Evolutionary conservation across 64 coral and sea anemone species (phyloP).

Genomic region (Stichodactyla mertensii): DNA sequence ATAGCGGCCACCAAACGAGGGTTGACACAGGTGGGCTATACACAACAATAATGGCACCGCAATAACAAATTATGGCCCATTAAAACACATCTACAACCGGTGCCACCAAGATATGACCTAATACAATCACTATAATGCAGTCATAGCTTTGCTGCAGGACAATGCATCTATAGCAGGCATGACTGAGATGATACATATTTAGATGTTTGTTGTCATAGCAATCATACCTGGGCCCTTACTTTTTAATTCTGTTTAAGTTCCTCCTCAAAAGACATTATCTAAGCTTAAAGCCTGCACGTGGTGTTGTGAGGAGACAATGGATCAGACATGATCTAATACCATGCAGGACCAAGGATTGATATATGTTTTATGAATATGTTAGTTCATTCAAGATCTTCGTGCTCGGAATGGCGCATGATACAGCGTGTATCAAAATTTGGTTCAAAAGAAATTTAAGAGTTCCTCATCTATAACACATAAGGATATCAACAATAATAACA

Average conservation of each 20-base stretch:
- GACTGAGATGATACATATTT: background rate
- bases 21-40: background rate
- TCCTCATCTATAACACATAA: no score
- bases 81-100: background rate
- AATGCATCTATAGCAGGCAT: background rate
- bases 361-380: no score
- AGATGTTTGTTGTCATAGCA: background rate
- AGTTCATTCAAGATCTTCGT: no score
- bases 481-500: no score
- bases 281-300: background rate
- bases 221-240: background rate
- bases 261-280: background rate
- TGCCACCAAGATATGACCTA: background rate
- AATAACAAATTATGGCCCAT: background rate
- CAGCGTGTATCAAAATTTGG: no score
- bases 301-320: background rate
- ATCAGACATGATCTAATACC: background rate
- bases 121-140: background rate
- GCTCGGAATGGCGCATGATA: no score
- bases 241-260: background rate
- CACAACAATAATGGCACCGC: background rate
- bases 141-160: background rate
- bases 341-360: background rate
- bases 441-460: no score
- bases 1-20: slow-evolving; percentile 3